Evolutionary conservation across 2,888 invertebrate species (phyloP), one percentile per base, ranked within the genome.

Genomic region (Anarsia innoxiella): DNA sequence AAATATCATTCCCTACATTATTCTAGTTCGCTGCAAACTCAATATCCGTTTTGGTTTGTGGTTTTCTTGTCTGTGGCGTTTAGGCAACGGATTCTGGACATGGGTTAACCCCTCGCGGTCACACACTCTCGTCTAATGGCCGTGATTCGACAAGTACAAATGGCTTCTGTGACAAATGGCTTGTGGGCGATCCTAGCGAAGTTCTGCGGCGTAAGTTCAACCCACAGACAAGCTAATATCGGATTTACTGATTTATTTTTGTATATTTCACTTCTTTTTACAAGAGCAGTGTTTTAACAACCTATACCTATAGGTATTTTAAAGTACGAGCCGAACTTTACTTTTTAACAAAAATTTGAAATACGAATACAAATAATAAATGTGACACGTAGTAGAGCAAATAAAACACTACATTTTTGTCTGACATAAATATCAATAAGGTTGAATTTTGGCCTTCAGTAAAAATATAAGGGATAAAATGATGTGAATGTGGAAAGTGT

Each of bases 81-180:
- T 51, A 53, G 49, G 68, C 66, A 58, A 59, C 71, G 45, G 49
- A 67, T 62, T 80, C 56, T 56, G 74, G 56, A 73, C 75, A 59
- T 48, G 64, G 59, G 60, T 63, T 69, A 69, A 72, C 73, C 78
- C 76, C 74, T 65, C 70, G 75, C 77, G 83, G 83, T 83, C 79
- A 78, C 80, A 79, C 82, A 80, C 82, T 79, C 79, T 66, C 71
- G 64, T 80, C 80, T 84, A 84, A 85, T 84, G 85, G 83, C 76
- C 72, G 82, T 82, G 85, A 85, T 85, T 85, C 85, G 85, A 85
- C 86, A 85, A 83, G 84, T 85, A 86, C 84, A 86, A 86, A 86
- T 85, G 85, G 83, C 76, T 64, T 57, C 68, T 56, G 78, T 86
- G 86, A 86, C 85, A 86, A 86, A 86, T 85, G 80, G 80, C 67